Evolutionary conservation across 2,888 invertebrate genomes (phyloP).

Genomic region (Hedychridium roseum): DNA sequence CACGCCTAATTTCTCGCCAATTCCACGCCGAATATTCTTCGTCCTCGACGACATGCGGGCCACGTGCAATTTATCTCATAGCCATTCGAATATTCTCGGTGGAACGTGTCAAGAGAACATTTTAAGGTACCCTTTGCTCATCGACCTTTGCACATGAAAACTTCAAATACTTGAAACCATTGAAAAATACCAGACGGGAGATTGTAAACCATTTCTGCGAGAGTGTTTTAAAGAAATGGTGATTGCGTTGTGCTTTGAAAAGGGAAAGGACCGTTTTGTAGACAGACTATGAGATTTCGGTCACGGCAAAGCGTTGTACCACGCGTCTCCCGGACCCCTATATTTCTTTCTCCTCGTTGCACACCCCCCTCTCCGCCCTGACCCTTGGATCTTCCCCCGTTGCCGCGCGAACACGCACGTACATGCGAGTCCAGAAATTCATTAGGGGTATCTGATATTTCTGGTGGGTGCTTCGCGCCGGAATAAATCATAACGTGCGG

Average conservation of each 20-base stretch:
- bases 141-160: neutral
- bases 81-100: too few species aligned
- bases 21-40: conserved; percentile 53
- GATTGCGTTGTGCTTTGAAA: neutral
- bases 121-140: neutral
- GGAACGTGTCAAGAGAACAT: neutral
- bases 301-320: conserved; percentile 9
- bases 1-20: conserved; percentile 60
- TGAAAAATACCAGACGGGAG: too few species aligned
- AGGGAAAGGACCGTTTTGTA: neutral
- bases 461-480: conserved; percentile 58
- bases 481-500: conserved; percentile 53
- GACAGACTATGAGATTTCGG: conserved; percentile 19
- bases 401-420: conserved; percentile 4
- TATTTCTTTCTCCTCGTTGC: conserved; percentile 26
- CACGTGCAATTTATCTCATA: conserved; percentile 34
- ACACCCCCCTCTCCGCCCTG: neutral
- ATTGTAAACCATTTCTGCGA: neutral
- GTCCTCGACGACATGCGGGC: conserved; percentile 38
- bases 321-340: conserved; percentile 25
- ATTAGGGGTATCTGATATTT: conserved; percentile 62
- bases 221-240: neutral
- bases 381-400: neutral
- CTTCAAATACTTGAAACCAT: neutral
- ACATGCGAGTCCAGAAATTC: conserved; percentile 42